Base-by-base conservation (phyloP, 64 coral and sea anemone species). In the Pocillopora damicornis region DNA sequence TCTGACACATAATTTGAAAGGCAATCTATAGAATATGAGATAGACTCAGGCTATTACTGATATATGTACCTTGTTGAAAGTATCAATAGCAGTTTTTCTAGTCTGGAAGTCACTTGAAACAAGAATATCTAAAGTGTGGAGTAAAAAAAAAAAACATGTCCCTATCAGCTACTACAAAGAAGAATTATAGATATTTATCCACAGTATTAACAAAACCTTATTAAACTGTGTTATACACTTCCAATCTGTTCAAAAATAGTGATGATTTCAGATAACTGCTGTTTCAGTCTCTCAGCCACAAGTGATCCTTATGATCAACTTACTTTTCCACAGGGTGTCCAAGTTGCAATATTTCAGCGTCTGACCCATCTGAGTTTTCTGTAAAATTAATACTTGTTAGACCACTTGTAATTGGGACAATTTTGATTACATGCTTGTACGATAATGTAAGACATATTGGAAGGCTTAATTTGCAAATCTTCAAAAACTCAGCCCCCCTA, bases 41-140 rank as follows among this genome's bases (percentile, higher is more conserved):
- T 77, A 4, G 2, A 9, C 37, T 9, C 12, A n/a, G 1, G 13
- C 9, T 77, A 14, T 42, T 77, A 56, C 20, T 38, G 20, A 11
- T 13, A 10, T 30, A 13, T 75, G 13, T 37, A 94, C 95, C 89
- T 98, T 94, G 86, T 98, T 98, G 63, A 87, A 98, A 35, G 62
- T 79, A 26, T 94, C 92, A 72, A 98, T 77, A 4, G 61, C 95
- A n/a, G 65, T 68, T 81, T 89, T 98, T 75, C 92, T 81, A 51
- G 89, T 91, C 26, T 78, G 67, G 80, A 87, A 91, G 35, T 98
- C 95, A 78, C 89, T 88, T 18, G 92, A 92, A 42, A 63, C 42
- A 18, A 91, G 67, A 45, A 94, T 75, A 79, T 98, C 95, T 98
- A 89, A 68, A 26, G 11, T 78, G 22, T 51, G 20, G 57, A 88